Conservation (phyloP, 2,888 invertebrate species). For the Druceiella hillmani region DNA sequence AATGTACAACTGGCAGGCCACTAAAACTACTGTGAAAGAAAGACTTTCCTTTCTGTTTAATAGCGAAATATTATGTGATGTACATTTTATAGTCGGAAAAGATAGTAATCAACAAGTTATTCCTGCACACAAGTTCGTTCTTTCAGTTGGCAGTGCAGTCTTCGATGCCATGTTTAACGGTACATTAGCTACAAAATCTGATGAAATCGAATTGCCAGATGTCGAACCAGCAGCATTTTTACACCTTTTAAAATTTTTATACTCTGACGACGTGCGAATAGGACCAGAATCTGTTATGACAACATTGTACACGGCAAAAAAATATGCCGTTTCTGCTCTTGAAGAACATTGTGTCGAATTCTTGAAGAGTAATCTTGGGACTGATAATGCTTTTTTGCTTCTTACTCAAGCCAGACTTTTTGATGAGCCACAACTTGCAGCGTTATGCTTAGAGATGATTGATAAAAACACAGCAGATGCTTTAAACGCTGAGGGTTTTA, state of each 20-base stretch:
- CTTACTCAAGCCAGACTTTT: constrained; percentile 75
- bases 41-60: constrained; percentile 59
- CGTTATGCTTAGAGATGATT: constrained; percentile 74
- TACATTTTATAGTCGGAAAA: constrained; percentile 73
- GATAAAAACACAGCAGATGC: constrained; percentile 80
- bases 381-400: constrained; percentile 79
- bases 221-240: constrained; percentile 79
- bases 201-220: constrained; percentile 75
- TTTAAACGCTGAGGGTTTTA: constrained; percentile 72
- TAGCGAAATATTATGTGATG: constrained; percentile 55
- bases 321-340: constrained; percentile 78
- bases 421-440: constrained; percentile 78
- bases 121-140: constrained; percentile 74
- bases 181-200: constrained; percentile 59
- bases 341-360: constrained; percentile 82
- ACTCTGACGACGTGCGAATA: constrained; percentile 78
- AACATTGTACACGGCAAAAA: constrained; percentile 80
- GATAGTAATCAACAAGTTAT: constrained; percentile 63
- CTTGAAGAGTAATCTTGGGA: constrained; percentile 63
- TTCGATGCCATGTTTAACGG: constrained; percentile 87
- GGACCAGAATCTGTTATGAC: constrained; percentile 85
- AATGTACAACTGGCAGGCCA: constrained; percentile 66
- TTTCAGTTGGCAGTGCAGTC: constrained; percentile 78
- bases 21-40: constrained; percentile 69
- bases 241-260: constrained; percentile 65